Evolutionary conservation across 2,797 vertebrate genomes (phyloP), one percentile per base, ranked within the genome.

Genomic region (Bradypus variegatus): DNA sequence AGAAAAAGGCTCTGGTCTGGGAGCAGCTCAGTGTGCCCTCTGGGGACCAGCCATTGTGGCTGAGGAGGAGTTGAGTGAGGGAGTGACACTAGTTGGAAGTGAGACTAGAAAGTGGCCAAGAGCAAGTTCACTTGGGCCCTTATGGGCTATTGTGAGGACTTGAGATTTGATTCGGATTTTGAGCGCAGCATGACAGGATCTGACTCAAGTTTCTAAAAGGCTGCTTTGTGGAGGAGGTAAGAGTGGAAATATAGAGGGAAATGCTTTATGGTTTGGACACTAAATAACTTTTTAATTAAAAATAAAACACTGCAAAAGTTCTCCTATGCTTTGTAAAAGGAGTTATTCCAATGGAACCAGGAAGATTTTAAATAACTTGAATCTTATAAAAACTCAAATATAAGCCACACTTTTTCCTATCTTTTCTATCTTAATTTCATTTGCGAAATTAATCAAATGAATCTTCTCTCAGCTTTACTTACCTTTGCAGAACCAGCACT

Each of bases 381-480:
- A 50, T 86, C 16, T 89, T 58, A 88, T 1, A 10, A 90, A 95
- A 94, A 88, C 6, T 33, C 77, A 75, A 92, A 93, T 75, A 62
- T 89, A 80, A 87, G 29, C 14, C 60, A 72, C 27, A 18, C 29
- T 76, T 81, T 84, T 60, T 62, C 79, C 14, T 62, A 89, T 48
- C 41, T 45, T 45, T 45, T 45, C 41, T 45, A 86, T 92, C 36
- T 55, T 91, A 82, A 89, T 79, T 91, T 91, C n/a, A 86, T 89
- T n/a, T 77, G 50, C 69, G 31, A 93, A 90, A 77, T 81, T 64
- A 92, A 84, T 81, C 50, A 85, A 78, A 91, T 75, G 21, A 92
- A 73, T 25, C 12, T 69, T 27, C 6, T 72, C 38, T 91, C 41
- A 23, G 23, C 25, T 86, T 50, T 64, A 76, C 48, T 23, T 60